A percentile compares a stretch with the other conserved stretches of the same genome.
Evolutionary conservation across 2,888 invertebrate species (phyloP).

Genomic region (Macrophya alboannulata): DNA sequence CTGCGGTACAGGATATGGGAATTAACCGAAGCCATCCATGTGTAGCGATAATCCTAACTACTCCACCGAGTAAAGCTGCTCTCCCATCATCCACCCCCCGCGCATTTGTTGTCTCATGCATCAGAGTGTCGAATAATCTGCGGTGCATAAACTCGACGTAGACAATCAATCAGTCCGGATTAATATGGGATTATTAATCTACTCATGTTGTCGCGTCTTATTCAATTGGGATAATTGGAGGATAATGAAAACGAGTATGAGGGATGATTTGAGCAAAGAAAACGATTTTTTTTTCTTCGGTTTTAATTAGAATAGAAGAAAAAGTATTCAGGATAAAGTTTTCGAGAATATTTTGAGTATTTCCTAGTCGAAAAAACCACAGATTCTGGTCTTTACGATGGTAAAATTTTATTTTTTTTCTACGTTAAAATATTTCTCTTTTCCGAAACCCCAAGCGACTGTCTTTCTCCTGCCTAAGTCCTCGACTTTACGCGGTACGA

Average conservation of each 20-base stretch:
- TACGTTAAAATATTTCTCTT: neutral
- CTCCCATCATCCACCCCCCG: neutral
- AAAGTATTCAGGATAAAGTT: neutral
- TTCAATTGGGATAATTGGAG: neutral
- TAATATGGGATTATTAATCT: neutral
- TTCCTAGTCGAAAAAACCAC: neutral
- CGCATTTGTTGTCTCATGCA: constrained; percentile 4
- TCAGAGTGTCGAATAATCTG: neutral
- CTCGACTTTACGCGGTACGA: constrained; percentile 48
- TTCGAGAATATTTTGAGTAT: neutral
- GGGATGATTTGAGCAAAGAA: neutral
- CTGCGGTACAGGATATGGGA: neutral
- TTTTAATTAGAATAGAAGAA: neutral
- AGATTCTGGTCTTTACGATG: neutral
- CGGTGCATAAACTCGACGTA: neutral
- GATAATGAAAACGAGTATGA: neutral
- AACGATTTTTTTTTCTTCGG: neutral
- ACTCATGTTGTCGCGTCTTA: neutral
- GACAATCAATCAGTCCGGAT: constrained; percentile 7
- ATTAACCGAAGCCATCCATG: constrained; percentile 17
- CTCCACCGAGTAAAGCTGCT: constrained; percentile 17
- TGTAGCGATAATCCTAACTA: constrained; percentile 42
- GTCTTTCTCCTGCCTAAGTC: constrained; percentile 33
- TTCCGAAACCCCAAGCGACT: neutral
- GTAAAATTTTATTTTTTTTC: neutral